phyloP scores from a whole-genome alignment of 2,888 invertebrate genomes.

The Leptinotarsa rubiginosa region DNA sequence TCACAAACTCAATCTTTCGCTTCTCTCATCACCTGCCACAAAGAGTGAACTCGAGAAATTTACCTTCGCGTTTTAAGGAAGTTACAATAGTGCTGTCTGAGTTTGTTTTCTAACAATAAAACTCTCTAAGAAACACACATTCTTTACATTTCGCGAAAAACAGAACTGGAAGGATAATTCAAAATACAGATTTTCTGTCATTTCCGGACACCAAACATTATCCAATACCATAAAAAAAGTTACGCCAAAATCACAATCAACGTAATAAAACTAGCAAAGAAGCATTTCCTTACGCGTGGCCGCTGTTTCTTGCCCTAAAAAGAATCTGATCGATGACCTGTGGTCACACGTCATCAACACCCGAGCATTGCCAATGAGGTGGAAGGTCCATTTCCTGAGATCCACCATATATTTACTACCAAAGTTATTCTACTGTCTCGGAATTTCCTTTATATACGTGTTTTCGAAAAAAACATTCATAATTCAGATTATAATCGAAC shows the following conservation, averaged over 20 bases:
- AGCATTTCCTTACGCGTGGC: slow-evolving; percentile 41
- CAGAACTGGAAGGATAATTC: not conserved
- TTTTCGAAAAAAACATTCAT: slow-evolving; percentile 5
- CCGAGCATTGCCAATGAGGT: slow-evolving; percentile 57
- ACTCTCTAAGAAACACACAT: too few relatives aligned
- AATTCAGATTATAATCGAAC: not conserved
- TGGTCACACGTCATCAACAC: slow-evolving; percentile 60
- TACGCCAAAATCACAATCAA: not conserved
- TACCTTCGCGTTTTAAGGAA: too few relatives aligned
- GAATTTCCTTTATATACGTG: slow-evolving; percentile 20
- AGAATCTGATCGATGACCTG: slow-evolving; percentile 58
- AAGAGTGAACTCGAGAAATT: too few relatives aligned
- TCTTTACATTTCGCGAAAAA: not conserved
- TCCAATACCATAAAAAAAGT: not conserved
- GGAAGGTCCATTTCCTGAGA: slow-evolving; percentile 60
- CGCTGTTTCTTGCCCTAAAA: slow-evolving; percentile 38
- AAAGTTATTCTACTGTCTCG: slow-evolving; percentile 31
- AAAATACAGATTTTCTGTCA: not conserved
- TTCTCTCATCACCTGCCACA: too few relatives aligned
- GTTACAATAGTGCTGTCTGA: too few relatives aligned
- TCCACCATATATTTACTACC: slow-evolving; percentile 35
- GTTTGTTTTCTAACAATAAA: too few relatives aligned
- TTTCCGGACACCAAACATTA: not conserved
- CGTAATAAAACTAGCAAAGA: slow-evolving; percentile 26
- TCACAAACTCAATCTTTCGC: too few relatives aligned